A percentile compares a stretch with the other conserved stretches of the same genome.
Evolutionary conservation across 2,113 vertebrate species (phyloP).

Genomic region (Brevimyrus niger): DNA sequence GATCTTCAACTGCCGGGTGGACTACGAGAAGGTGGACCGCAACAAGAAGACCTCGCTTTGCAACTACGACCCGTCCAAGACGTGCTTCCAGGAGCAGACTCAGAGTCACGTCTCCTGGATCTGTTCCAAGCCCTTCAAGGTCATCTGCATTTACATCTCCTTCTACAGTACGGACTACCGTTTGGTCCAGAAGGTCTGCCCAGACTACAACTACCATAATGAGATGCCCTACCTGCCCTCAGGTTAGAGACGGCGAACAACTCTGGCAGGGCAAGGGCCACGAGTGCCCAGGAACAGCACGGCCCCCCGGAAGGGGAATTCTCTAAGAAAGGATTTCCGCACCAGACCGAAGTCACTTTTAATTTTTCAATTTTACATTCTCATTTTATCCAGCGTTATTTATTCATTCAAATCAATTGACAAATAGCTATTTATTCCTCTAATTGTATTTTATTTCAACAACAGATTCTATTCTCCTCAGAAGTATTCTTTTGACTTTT

Average conservation of each 20-base stretch:
- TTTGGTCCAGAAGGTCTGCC: conserved; percentile 95
- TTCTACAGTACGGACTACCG: conserved; percentile 97
- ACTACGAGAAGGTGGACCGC: conserved; percentile 89
- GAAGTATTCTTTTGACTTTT: not conserved
- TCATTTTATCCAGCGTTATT: not conserved
- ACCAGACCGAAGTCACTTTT: not conserved
- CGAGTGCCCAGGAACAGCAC: conserved; percentile 28
- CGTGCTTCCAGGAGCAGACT: conserved; percentile 90
- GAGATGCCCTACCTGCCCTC: conserved; percentile 87
- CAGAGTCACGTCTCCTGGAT: conserved; percentile 91
- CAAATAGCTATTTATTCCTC: not conserved
- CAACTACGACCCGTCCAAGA: conserved; percentile 89
- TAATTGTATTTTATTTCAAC: not conserved
- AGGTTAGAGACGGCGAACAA: conserved; percentile 57
- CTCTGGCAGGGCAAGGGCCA: conserved; percentile 27
- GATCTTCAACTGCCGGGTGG: conserved; percentile 94
- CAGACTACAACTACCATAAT: conserved; percentile 89
- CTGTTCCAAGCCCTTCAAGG: conserved; percentile 93
- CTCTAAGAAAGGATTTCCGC: not conserved
- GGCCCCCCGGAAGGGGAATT: not conserved
- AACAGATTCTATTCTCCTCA: not conserved
- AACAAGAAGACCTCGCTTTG: conserved; percentile 88
- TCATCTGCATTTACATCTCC: conserved; percentile 94
- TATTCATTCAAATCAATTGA: not conserved
- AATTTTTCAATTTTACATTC: not conserved